Conservation (phyloP, 2,113 vertebrate species). For the Sapajus apella region DNA sequence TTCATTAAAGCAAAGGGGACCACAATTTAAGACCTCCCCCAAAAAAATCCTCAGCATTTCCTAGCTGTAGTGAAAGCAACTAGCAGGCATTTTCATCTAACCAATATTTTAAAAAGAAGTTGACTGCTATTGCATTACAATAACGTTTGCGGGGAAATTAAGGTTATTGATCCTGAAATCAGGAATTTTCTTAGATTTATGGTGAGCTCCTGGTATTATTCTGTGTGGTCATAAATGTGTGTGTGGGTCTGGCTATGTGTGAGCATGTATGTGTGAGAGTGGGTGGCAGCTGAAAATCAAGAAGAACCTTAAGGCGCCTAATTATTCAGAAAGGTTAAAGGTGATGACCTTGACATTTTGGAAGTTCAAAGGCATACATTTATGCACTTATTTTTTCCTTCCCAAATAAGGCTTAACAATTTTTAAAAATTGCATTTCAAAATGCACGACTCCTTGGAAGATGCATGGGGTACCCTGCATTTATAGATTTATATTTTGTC, state of each 20-base stretch:
- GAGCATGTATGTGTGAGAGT: conserved; percentile 79
- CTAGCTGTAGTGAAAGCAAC: conserved; percentile 24
- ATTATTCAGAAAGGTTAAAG: conserved; percentile 94
- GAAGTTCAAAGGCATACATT: conserved; percentile 94
- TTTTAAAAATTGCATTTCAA: conserved; percentile 60
- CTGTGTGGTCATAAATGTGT: conserved; percentile 79
- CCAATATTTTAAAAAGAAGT: conserved; percentile 54
- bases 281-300: conserved; percentile 89
- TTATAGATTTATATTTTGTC: conserved; percentile 71
- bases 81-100: conserved; percentile 53
- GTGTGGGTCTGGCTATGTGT: conserved; percentile 50
- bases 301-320: conserved; percentile 90
- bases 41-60: neutral
- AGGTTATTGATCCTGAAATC: conserved; percentile 79
- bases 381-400: conserved; percentile 83
- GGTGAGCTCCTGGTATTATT: conserved; percentile 73
- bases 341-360: conserved; percentile 95
- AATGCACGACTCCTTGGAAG: conserved; percentile 56
- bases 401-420: conserved; percentile 75
- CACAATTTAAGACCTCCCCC: neutral
- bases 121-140: conserved; percentile 59
- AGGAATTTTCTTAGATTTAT: conserved; percentile 81
- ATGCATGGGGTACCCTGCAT: conserved; percentile 29
- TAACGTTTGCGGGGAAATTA: conserved; percentile 75
- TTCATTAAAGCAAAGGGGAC: conserved; percentile 48